Percentiles rank a stretch among this genome's conserved stretches.
Conservation (phyloP, 2,113 vertebrate species). For the Rhea americana region DNA sequence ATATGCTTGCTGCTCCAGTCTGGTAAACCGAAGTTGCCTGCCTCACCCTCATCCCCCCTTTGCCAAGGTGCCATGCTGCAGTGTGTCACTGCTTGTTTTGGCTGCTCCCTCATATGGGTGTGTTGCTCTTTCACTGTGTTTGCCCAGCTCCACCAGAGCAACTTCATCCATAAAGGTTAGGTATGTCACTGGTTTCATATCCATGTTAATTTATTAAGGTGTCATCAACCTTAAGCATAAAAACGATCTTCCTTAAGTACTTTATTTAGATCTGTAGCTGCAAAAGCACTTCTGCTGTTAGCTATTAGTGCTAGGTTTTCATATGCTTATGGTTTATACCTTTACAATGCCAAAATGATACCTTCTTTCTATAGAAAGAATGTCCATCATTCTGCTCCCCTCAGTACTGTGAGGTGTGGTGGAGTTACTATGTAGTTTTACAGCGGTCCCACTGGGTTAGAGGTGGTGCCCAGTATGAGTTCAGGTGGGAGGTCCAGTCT, state of each 20-base stretch:
- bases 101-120: not conserved
- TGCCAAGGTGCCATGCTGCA: not conserved
- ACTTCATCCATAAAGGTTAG: not conserved
- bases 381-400: not conserved
- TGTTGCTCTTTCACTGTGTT: not conserved
- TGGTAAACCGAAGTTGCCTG: not conserved
- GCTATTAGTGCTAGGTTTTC: too few relatives aligned
- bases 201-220: not conserved
- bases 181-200: not conserved
- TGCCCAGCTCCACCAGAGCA: not conserved
- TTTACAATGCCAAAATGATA: not conserved
- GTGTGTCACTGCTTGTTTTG: too few relatives aligned
- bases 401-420: rapidly evolving
- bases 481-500: not conserved
- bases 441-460: not conserved
- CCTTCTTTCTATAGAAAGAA: not conserved
- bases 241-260: not conserved
- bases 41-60: rapidly evolving
- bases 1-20: not conserved
- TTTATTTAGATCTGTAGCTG: not conserved
- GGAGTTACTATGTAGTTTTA: not conserved
- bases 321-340: not conserved
- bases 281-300: too few relatives aligned
- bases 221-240: not conserved
- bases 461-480: not conserved